These are phyloP conservation scores for Andrena dorsata DNA, from an alignment of 2,888 invertebrate species.

Conservation along the genomic window DNA sequence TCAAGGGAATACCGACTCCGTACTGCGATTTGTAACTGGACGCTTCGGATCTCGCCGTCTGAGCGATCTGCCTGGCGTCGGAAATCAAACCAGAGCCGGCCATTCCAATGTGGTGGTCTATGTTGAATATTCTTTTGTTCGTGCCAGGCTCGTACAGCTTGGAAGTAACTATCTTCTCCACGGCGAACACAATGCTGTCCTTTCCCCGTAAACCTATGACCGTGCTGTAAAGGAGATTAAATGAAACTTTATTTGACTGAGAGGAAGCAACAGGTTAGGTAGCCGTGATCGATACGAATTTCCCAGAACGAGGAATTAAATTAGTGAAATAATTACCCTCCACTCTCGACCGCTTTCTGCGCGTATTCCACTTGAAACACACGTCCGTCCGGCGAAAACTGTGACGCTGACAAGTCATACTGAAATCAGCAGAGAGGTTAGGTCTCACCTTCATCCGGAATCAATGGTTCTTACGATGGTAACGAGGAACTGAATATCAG, in stretches of 20 bases:
- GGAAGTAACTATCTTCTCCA: constrained; percentile 98
- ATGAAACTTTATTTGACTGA: too few relatives aligned
- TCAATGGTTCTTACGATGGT: constrained; percentile 54
- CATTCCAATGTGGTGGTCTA: constrained; percentile 98
- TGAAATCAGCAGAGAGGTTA: constrained; percentile 85
- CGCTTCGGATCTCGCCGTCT: constrained; percentile 97
- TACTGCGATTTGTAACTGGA: constrained; percentile 96
- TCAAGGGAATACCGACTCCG: constrained; percentile 94
- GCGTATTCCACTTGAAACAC: constrained; percentile 99
- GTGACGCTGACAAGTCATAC: constrained; percentile 99
- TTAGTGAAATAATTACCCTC: constrained; percentile 87
- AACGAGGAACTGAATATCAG: constrained; percentile 8
- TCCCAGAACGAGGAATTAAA: neutral
- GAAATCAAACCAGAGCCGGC: constrained; percentile 96
- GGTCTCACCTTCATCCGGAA: constrained; percentile 32
- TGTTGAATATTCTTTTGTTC: constrained; percentile 95
- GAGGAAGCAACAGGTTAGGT: neutral
- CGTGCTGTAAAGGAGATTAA: constrained; percentile 86
- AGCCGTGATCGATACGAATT: neutral
- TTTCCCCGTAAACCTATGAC: constrained; percentile 97
- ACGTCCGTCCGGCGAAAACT: constrained; percentile 99
- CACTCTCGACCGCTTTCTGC: constrained; percentile 99
- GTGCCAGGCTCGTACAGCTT: constrained; percentile 97
- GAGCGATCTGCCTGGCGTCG: constrained; percentile 96
- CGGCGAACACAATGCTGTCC: constrained; percentile 98